Evolutionary conservation across 2,797 vertebrate species (phyloP), one percentile per base, ranked within the genome.

Genomic region (Semaprochilodus insignis): DNA sequence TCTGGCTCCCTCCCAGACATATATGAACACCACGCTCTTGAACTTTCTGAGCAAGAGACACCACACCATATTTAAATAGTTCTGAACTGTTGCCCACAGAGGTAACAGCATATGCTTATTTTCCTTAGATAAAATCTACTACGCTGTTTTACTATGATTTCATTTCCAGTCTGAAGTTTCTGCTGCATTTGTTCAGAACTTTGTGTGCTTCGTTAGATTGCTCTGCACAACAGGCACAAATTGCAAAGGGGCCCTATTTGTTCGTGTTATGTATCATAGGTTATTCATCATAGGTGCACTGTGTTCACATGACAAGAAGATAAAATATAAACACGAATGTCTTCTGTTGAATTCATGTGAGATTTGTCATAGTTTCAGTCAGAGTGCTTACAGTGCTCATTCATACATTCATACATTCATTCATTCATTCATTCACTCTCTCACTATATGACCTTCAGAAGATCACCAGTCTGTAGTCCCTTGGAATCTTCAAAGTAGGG

Each of bases 1-100:
- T 83, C 81, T 83, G 70, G 74, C 83, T 73, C 16, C 59, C 80
- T 79, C 23, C 52, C 31, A 82, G 48, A 77, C 48, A 52, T 70
- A 62, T 60, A 75, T 57, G 51, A 60, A 25, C 65, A 34, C 65
- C 14, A 51, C 51, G 74, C 40, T 82, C 73, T 76, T 82, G 51
- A 77, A 70, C 74, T 63, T 71, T 63, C 31, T 36, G 17, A 81
- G 34, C 70, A 54, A 73, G 48, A 74, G 44, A 74, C 65, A 48
- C 31, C n/a, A 51, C 34, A 44, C 55, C 16, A 77, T 40, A 77
- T 82, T 76, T 77, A 17, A 65, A 40, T 55, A 71, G 67, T 77
- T 48, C 36, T 54, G 67, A 36, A 60, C 27, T 16, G 1, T 66
- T 81, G 63, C 23, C n/a, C 71, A 66, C 48, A 66, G 40, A 80